A percentile compares a stretch with the other conserved stretches of the same genome.
phyloP scores from a whole-genome alignment of 1,140 invertebrate species.

The Calliopsis andreniformis region DNA sequence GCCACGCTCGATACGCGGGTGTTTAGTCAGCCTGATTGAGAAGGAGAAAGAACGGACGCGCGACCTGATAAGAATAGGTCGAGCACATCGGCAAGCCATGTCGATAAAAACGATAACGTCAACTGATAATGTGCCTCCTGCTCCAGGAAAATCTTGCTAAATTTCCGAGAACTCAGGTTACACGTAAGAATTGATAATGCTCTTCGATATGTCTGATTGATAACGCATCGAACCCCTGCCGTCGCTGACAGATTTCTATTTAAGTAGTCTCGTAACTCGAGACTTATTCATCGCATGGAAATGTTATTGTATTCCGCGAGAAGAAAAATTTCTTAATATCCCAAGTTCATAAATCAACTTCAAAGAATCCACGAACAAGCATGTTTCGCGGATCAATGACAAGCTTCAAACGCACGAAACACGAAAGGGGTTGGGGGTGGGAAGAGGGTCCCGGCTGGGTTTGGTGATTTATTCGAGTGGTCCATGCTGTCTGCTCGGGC shows the following conservation, averaged over 20 bases:
- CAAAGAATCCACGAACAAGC: neutral
- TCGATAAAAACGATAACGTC: constrained; percentile 26
- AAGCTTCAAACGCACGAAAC: constrained; percentile 15
- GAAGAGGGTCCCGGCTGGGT: constrained; percentile 1
- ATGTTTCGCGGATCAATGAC: neutral
- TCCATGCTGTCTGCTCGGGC: constrained; percentile 61
- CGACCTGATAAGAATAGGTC: constrained; percentile 40
- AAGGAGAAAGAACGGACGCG: constrained; percentile 7
- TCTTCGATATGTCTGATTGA: neutral
- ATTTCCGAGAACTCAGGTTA: neutral
- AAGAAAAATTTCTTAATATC: too few relatives aligned
- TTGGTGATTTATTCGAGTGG: constrained; percentile 50
- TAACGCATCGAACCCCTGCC: neutral
- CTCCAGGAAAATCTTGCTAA: constrained; percentile 26
- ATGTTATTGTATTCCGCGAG: too few relatives aligned
- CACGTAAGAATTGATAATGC: neutral
- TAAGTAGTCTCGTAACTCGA: too few relatives aligned
- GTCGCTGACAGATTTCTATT: too few relatives aligned
- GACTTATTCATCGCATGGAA: too few relatives aligned
- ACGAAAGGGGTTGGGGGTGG: neutral
- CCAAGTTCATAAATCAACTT: too few relatives aligned
- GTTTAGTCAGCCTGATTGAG: constrained; percentile 49
- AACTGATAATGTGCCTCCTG: neutral
- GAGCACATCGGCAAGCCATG: neutral
- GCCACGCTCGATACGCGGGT: constrained; percentile 21